Base-by-base conservation (phyloP, 1,140 invertebrate genomes). In the Tetranychus cinnabarinus region DNA sequence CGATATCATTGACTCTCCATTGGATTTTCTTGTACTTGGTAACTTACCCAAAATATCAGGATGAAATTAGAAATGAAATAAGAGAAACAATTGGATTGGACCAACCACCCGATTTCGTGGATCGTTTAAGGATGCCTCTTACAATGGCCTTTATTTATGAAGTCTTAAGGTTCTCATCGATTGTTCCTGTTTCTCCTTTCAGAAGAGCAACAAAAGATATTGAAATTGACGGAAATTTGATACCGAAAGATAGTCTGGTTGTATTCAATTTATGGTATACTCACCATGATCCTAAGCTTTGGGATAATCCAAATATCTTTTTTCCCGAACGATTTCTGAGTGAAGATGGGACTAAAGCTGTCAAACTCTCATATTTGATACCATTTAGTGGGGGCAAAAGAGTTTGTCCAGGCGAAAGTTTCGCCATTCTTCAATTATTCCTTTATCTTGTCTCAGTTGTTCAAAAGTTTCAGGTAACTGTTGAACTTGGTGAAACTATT, bases 391-490 rank as follows among this genome's bases (percentile, higher is more conserved):
- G 64, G 88, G 81, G 81, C 12, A 86, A 83, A 67, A 82, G 83
- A 69, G 78, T 83, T 48, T 93, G 88, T 67, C 82, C 89, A 68
- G 88, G 88, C 10, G 86, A 91, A 73, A 74, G 80, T 31, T 69
- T 92, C 56, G 87, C 86, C 1, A 82, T 81, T 66, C 81, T 84
- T 62, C 89, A 89, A 66, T 76, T 92, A 13, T 92, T 92, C 66
- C 69, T 90, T 23, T 86, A 89, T 67, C 82, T 81, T 3, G 79
- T 85, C 2, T 77, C 80, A 0, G 71, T 91, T 35, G 70, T 92
- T 56, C 88, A 91, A 71, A 79, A 78, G 55, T 89, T 42, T 42
- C 23, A 23, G 23, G 23, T 23, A 23, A 23, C 23, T 23, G 23
- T 23, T 23, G 23, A 23, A 23, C 23, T 23, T 23, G 23, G 23